phyloP scores from a whole-genome alignment of 2,888 invertebrate species.

The Tachina fera region DNA sequence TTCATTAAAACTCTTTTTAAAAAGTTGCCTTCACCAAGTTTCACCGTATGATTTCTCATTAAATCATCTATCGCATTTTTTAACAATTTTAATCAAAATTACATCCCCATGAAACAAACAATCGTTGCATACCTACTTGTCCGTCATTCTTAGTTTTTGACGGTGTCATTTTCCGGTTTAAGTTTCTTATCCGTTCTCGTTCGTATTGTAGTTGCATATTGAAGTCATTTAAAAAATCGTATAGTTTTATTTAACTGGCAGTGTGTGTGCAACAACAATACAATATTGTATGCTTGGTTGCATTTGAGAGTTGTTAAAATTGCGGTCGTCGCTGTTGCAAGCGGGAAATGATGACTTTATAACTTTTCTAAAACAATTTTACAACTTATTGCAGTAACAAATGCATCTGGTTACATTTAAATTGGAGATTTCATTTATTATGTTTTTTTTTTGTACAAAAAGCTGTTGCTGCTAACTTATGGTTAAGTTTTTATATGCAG shows the following conservation, averaged over 20 bases:
- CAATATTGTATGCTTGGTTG: conserved; percentile 68
- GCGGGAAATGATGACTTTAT: conserved; percentile 70
- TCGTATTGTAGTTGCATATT: conserved; percentile 9
- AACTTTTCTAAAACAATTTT: conserved; percentile 61
- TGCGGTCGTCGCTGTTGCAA: conserved; percentile 47
- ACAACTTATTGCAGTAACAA: conserved; percentile 37
- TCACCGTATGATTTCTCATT: too few species aligned
- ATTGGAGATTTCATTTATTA: conserved; percentile 33
- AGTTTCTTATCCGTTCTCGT: conserved; percentile 11
- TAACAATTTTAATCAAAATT: conserved; percentile 4
- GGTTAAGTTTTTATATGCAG: conserved; percentile 10
- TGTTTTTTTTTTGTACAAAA: neutral
- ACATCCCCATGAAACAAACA: neutral
- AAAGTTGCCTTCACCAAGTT: too few species aligned
- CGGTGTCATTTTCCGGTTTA: conserved; percentile 46
- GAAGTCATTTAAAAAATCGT: conserved; percentile 1
- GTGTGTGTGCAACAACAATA: conserved; percentile 21
- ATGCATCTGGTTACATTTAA: conserved; percentile 43
- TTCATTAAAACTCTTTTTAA: too few species aligned
- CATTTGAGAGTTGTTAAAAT: conserved; percentile 47
- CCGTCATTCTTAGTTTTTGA: conserved; percentile 34
- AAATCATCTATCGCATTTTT: neutral
- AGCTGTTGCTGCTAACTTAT: conserved; percentile 11
- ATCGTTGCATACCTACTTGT: conserved; percentile 1
- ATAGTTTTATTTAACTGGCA: conserved; percentile 18